Base-by-base conservation (phyloP, 1,140 invertebrate species). In the Maconellicoccus hirsutus region DNA sequence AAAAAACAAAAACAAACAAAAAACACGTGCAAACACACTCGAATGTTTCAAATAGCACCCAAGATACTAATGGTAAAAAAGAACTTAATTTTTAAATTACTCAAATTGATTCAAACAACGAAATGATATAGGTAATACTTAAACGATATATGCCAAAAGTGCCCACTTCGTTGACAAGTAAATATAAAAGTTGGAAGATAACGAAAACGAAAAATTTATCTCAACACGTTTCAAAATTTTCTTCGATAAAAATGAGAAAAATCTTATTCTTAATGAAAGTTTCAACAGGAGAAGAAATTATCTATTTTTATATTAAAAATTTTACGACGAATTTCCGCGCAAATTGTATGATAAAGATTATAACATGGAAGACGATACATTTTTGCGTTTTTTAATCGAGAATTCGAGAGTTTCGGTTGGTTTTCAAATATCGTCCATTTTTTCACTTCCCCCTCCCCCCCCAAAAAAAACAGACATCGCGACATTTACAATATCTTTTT, bases 31-130 rank as follows among this genome's bases (percentile, higher is more conserved):
- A 52, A 19, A 52, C 42, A 52, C 42, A 52, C 10, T 52, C 42
- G 42, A 52, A 52, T 52, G 42, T 52, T 52, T 52, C 42, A 52
- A 52, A 52, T 52, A 52, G 42, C 42, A 52, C 42, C 42, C 10
- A 33, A 52, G n/a, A 52, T 16, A 14, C 42, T 52, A 52, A 52
- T 52, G 42, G 42, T 52, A 52, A 52, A 52, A 52, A 52, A 19
- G 10, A 3, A 52, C 42, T 52, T 52, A 52, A 52, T 14, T 6
- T 38, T 38, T 7, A 38, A 52, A 6, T 8, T 52, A 52, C 16
- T 52, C n/a, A 52, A 52, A 52, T 52, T 52, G 12, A 52, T 52
- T 52, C 42, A 19, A 52, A 52, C n/a, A 52, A 52, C 42, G 12
- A 52, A 52, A 52, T 19, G 42, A 52, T 52, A 52, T 52, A 52